Percentiles rank a stretch among this genome's conserved stretches.
These are phyloP conservation scores for Neoscelio sp. DNA, from an alignment of 2,888 invertebrate genomes.

Conservation along the genomic window DNA sequence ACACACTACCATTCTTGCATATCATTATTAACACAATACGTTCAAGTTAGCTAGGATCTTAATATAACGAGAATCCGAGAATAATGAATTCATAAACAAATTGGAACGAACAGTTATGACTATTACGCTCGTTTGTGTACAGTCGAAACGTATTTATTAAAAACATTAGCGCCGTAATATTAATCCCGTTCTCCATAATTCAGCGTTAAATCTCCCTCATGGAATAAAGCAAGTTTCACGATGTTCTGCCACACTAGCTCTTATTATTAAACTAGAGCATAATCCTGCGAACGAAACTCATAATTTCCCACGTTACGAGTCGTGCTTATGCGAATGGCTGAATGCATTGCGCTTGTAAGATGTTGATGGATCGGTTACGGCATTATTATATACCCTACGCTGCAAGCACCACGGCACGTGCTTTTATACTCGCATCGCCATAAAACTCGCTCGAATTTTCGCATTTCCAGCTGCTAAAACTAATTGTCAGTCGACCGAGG, in stretches of 20 bases:
- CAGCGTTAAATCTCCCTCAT: conserved; percentile 57
- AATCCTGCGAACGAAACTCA: conserved; percentile 63
- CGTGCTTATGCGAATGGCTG: conserved; percentile 62
- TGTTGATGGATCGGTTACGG: conserved; percentile 74
- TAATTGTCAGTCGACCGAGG: conserved; percentile 72
- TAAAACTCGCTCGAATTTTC: conserved; percentile 54
- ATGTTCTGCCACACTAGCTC: conserved; percentile 47
- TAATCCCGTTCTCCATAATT: conserved; percentile 58
- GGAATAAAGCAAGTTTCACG: conserved; percentile 60
- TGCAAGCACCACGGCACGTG: conserved; percentile 58
- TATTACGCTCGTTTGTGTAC: conserved; percentile 47
- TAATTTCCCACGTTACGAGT: conserved; percentile 73
- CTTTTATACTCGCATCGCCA: conserved; percentile 41
- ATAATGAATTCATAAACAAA: conserved; percentile 50
- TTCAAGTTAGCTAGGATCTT: conserved; percentile 18
- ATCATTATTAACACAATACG: conserved; percentile 27
- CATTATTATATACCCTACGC: conserved; percentile 65
- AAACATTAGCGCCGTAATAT: conserved; percentile 55
- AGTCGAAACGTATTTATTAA: conserved; percentile 60
- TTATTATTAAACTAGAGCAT: conserved; percentile 60
- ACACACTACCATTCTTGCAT: not conserved
- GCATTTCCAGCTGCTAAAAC: conserved; percentile 69
- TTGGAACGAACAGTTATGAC: conserved; percentile 43
- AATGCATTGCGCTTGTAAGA: conserved; percentile 64
- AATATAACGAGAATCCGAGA: conserved; percentile 26